Conservation (phyloP, 2,797 vertebrate species). For the Anguilla anguilla region DNA sequence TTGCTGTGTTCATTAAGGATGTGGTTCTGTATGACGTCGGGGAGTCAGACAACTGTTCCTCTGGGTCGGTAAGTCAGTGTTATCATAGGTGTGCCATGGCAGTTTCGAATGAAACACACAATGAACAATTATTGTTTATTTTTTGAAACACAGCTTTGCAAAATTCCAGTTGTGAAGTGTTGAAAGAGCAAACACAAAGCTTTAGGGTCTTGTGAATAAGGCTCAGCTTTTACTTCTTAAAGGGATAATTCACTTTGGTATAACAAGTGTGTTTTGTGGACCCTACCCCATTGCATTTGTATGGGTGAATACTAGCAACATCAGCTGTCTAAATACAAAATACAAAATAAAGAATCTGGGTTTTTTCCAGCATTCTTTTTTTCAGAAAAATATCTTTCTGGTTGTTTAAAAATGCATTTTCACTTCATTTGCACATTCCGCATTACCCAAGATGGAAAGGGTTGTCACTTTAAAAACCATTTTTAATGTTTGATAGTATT, state of each 20-base stretch:
- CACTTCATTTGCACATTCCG: background rate
- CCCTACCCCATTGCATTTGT: too few species aligned
- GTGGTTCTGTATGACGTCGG: conserved; percentile 81
- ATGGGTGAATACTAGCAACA: too few species aligned
- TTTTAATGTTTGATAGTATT: background rate
- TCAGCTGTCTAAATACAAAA: background rate
- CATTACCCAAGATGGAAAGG: background rate
- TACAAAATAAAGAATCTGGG: background rate
- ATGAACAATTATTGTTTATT: too few species aligned
- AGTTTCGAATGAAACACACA: background rate
- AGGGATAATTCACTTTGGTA: too few species aligned
- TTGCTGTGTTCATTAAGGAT: conserved; percentile 91
- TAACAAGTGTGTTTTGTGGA: too few species aligned
- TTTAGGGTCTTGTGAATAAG: too few species aligned
- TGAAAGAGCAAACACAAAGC: too few species aligned
- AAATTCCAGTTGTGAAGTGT: too few species aligned
- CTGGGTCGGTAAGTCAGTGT: conserved; percentile 78
- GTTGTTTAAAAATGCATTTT: background rate
- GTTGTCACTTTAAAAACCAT: background rate
- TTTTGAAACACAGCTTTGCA: too few species aligned
- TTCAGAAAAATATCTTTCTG: background rate
- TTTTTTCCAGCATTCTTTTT: background rate
- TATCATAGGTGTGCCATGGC: background rate
- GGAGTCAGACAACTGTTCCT: conserved; percentile 82
- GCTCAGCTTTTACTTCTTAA: too few species aligned